phyloP scores from a whole-genome alignment of 2,888 invertebrate genomes.

The Muschampia staudingeri region DNA sequence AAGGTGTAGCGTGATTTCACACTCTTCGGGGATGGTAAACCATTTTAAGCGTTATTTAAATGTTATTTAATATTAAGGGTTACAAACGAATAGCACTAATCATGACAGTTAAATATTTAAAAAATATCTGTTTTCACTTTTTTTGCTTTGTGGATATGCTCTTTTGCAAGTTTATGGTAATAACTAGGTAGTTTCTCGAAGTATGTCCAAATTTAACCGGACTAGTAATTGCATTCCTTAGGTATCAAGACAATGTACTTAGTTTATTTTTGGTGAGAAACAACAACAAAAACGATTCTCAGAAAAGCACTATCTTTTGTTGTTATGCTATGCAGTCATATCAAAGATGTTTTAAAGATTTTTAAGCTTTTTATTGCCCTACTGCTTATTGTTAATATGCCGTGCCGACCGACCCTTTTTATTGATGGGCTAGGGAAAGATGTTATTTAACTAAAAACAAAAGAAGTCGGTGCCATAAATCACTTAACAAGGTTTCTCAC shows the following conservation, averaged over 20 bases:
- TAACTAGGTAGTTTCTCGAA: background rate
- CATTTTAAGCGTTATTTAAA: background rate
- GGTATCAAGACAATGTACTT: background rate
- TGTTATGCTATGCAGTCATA: background rate
- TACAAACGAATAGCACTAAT: too few relatives aligned
- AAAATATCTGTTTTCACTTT: too few relatives aligned
- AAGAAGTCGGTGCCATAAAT: background rate
- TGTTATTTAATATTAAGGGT: too few relatives aligned
- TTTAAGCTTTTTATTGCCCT: constrained; percentile 4
- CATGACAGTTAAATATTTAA: too few relatives aligned
- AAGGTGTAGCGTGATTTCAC: background rate
- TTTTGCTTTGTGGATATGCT: too few relatives aligned
- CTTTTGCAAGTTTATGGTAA: too few relatives aligned
- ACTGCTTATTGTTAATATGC: background rate
- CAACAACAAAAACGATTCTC: background rate
- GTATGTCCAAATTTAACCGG: background rate
- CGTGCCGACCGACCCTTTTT: constrained; percentile 5
- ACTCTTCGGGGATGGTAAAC: constrained; percentile 4
- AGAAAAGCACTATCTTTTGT: background rate
- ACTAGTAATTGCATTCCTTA: background rate
- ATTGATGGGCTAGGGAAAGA: background rate
- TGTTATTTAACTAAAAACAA: too few relatives aligned
- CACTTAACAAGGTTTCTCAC: background rate
- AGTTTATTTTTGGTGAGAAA: background rate
- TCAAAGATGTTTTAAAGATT: background rate